Evolutionary conservation across 2,888 invertebrate species (phyloP), one percentile per base, ranked within the genome.

Genomic region (Augochlorella aurata): DNA sequence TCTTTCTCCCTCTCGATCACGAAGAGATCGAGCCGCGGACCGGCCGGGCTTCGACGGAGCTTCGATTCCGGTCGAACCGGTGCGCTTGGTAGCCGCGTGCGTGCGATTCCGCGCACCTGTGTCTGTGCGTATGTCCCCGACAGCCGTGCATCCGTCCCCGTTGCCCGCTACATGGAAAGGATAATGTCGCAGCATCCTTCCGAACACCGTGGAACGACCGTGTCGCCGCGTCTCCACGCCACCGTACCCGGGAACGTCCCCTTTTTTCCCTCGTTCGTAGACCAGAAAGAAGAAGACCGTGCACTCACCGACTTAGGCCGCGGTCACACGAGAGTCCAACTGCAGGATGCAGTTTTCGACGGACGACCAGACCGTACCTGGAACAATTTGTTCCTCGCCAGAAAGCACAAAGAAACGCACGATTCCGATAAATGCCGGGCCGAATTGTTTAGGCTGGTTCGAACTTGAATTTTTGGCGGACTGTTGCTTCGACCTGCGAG

Each of bases 21-120:
- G 83, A 80, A 38, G 89, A 89, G 86, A 85, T 83, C 85, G 79
- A 81, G 76, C 58, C 71, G 66, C 69, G 54, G 52, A 45, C 70
- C 67, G 63, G 74, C 66, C 67, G 79, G 68, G 71, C 79, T 81
- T 84, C 80, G 85, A 78, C 80, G 85, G 78, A 83, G 85, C 88
- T 90, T 90, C 89, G 91, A 92, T 92, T 92, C 92, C 91, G 91
- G 92, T 92, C 88, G 91, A 91, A 91, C 91, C 91, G 91, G 91
- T 91, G 90, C 82, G 73, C 61, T 84, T 72, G 79, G 67, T 65
- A 74, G 74, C 74, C 70, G 76, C 72, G 75, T 76, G 79, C 82
- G 79, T 81, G 79, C 76, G 50, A 65, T 54, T 66, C 77, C 70
- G 38, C 54, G 75, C 67, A 73, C 54, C 74, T 61, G 66, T 72